These are phyloP conservation scores for Oryzias curvinotus DNA, from an alignment of 2,113 vertebrate species.

Conservation along the genomic window DNA sequence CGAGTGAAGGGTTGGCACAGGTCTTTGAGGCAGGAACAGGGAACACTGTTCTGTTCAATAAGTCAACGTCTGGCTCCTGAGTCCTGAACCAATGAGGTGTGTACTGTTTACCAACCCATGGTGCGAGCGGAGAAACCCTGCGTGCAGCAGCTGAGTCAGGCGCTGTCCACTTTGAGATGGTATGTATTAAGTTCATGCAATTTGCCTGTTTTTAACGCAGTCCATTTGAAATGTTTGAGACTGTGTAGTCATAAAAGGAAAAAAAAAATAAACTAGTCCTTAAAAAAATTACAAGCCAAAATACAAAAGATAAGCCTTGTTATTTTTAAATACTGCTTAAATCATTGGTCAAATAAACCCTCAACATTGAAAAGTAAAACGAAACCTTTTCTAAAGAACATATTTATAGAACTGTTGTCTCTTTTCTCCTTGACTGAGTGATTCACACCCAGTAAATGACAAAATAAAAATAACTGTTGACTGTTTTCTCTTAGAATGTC, in stretches of 20 bases:
- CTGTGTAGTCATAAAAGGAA: slow-evolving; percentile 8
- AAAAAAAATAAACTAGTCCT: slow-evolving; percentile 14
- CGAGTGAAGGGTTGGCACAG: slow-evolving; percentile 74
- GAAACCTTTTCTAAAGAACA: too few relatives aligned
- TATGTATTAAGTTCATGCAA: not conserved
- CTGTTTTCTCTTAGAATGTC: too few relatives aligned
- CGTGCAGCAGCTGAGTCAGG: slow-evolving; percentile 54
- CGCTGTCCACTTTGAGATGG: not conserved
- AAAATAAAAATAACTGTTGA: too few relatives aligned
- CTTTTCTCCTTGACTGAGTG: too few relatives aligned
- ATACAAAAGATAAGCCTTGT: not conserved
- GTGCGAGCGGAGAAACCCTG: slow-evolving; percentile 23
- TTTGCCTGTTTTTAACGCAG: not conserved
- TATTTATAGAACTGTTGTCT: too few relatives aligned
- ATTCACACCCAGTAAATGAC: too few relatives aligned
- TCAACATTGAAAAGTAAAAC: too few relatives aligned
- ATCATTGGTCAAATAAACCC: too few relatives aligned
- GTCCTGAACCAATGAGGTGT: slow-evolving; percentile 47
- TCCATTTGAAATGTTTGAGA: not conserved
- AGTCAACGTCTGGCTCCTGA: slow-evolving; percentile 61
- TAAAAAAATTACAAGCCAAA: slow-evolving; percentile 4
- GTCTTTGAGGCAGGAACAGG: slow-evolving; percentile 47
- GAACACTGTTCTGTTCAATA: slow-evolving; percentile 64
- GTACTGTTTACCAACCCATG: slow-evolving; percentile 50
- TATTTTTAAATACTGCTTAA: not conserved